Percentiles rank a stretch among this genome's conserved stretches.
phyloP scores from a whole-genome alignment of 2,113 vertebrate genomes.

The Limanda limanda region DNA sequence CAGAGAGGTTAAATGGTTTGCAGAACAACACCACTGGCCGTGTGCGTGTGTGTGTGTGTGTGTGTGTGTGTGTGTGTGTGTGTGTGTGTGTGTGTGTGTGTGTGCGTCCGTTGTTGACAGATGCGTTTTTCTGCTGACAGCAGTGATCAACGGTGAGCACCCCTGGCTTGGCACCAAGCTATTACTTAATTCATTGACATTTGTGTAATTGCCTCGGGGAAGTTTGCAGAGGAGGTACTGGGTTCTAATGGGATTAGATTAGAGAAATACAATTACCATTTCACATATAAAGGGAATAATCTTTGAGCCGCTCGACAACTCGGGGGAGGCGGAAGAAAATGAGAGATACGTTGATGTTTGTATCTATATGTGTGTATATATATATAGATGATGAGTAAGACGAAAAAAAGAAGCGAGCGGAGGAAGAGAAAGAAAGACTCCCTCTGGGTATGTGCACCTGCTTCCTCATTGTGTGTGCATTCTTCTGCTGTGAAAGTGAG shows the following conservation, averaged over 20 bases:
- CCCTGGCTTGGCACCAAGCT: slow-evolving; percentile 80
- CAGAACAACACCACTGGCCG: slow-evolving; percentile 37
- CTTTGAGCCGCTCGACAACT: slow-evolving; percentile 47
- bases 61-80: neutral
- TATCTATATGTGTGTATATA: neutral
- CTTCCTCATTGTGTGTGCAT: neutral
- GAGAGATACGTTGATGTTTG: slow-evolving; percentile 3
- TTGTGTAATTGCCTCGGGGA: slow-evolving; percentile 82
- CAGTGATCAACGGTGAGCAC: slow-evolving; percentile 73
- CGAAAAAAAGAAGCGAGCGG: neutral
- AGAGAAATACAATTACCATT: slow-evolving; percentile 83
- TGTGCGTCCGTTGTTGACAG: slow-evolving; percentile 71
- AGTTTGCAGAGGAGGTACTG: slow-evolving; percentile 73
- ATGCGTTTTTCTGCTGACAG: slow-evolving; percentile 81
- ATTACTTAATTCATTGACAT: slow-evolving; percentile 87
- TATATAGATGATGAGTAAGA: neutral
- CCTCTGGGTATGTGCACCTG: neutral
- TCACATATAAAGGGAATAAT: slow-evolving; percentile 75
- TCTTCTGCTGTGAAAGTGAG: slow-evolving; percentile 8
- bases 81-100: slow-evolving; percentile 1
- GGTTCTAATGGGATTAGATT: slow-evolving; percentile 83
- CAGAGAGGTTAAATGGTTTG: slow-evolving; percentile 68
- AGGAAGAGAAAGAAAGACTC: neutral
- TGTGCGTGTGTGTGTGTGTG: slow-evolving; percentile 19
- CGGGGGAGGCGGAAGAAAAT: slow-evolving; percentile 1